These are phyloP conservation scores for Synergus gifuensis DNA, from an alignment of 2,888 invertebrate species.

Conservation along the genomic window DNA sequence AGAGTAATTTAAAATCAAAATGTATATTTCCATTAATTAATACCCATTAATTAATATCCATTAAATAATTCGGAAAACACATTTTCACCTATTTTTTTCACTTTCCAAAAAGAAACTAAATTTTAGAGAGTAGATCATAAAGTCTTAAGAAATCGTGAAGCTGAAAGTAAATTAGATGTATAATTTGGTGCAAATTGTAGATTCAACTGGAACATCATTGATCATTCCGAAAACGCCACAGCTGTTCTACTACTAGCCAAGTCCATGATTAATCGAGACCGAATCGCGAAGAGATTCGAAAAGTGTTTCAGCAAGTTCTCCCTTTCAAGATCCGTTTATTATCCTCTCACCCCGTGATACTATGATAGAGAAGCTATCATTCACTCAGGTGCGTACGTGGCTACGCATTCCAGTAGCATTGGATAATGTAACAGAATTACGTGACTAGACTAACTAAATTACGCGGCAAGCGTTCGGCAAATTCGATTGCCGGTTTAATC, in stretches of 20 bases:
- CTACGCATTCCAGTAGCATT: conserved; percentile 23
- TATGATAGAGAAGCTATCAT: conserved; percentile 24
- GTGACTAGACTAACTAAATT: conserved; percentile 46
- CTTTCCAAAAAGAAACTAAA: neutral
- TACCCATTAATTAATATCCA: too few relatives aligned
- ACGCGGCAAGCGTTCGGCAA: conserved; percentile 43
- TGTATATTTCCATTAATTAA: neutral
- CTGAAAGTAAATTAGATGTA: neutral
- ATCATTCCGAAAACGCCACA: neutral
- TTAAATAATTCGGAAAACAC: too few relatives aligned
- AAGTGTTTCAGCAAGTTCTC: neutral
- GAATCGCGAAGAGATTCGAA: neutral
- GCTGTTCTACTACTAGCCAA: neutral
- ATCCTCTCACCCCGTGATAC: neutral
- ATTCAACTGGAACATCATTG: neutral
- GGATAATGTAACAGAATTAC: conserved; percentile 45
- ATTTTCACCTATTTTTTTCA: too few relatives aligned
- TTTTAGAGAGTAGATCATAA: neutral
- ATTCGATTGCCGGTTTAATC: conserved; percentile 46
- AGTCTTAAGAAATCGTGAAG: neutral
- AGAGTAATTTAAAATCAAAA: too few relatives aligned
- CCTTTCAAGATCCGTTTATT: neutral
- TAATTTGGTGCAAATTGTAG: neutral
- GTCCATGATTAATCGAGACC: neutral
- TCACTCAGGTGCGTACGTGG: conserved; percentile 34